Conservation (phyloP, 37 sponge, comb jelly and placozoan genomes). For the Beroe forskalii region DNA sequence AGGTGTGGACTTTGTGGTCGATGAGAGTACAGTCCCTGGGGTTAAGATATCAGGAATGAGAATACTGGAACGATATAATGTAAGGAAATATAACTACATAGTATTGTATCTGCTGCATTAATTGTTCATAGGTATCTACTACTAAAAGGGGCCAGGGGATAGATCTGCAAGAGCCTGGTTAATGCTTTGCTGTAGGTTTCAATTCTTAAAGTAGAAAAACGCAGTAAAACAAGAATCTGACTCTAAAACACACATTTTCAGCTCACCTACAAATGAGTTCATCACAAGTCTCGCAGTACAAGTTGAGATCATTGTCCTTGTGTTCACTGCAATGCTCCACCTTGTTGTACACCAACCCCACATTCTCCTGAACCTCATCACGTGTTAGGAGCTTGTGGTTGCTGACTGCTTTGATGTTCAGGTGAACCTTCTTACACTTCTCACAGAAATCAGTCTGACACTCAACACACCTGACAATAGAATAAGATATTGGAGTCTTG, state of each 20-base stretch:
- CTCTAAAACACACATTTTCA: background rate
- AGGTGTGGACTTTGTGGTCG: slow-evolving; percentile 9
- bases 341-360: background rate
- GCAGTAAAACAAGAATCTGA: too few species aligned
- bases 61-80: too few species aligned
- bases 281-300: slow-evolving; percentile 41
- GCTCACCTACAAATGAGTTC: background rate
- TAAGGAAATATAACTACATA: too few species aligned
- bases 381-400: slow-evolving; percentile 8
- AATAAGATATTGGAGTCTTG: background rate
- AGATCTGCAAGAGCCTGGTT: too few species aligned
- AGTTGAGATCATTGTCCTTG: slow-evolving; percentile 5
- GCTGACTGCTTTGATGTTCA: slow-evolving; percentile 49
- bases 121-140: too few species aligned
- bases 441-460: slow-evolving; percentile 45
- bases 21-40: slow-evolving; percentile 28
- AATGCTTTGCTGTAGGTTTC: too few species aligned
- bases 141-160: too few species aligned
- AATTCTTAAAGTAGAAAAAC: too few species aligned
- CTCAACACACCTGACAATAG: slow-evolving; percentile 7
- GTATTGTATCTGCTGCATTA: too few species aligned
- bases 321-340: background rate
- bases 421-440: slow-evolving; percentile 37
- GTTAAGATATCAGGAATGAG: too few species aligned
- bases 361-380: background rate